Evolutionary conservation across 2,113 vertebrate genomes (phyloP).

Genomic region (Falcunculus frontatus): DNA sequence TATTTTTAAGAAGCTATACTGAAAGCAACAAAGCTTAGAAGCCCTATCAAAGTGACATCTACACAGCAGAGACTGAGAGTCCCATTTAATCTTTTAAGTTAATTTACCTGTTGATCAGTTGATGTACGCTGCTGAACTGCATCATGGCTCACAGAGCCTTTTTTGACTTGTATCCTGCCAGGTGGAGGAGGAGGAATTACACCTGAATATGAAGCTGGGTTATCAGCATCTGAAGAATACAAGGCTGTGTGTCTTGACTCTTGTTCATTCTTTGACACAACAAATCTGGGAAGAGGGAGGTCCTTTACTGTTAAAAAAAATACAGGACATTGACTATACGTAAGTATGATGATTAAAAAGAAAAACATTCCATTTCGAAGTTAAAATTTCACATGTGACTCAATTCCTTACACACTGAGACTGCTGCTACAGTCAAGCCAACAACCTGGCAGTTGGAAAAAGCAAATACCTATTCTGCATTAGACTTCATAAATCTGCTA

Average conservation of each 20-base stretch:
- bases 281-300: constrained; percentile 90
- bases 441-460: not conserved
- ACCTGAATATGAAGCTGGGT: constrained; percentile 86
- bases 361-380: not conserved
- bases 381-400: not conserved
- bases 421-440: not conserved
- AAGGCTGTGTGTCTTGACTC: constrained; percentile 84
- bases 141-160: constrained; percentile 88
- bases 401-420: not conserved
- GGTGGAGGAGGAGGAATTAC: constrained; percentile 95
- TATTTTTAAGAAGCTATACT: not conserved
- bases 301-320: constrained; percentile 85
- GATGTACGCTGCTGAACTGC: constrained; percentile 81
- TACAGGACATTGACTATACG: not conserved
- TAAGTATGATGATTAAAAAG: not conserved
- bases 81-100: not conserved
- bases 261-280: constrained; percentile 91
- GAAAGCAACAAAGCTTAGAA: not conserved
- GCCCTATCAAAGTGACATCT: not conserved
- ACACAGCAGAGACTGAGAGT: not conserved
- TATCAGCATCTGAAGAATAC: constrained; percentile 89
- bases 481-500: not conserved
- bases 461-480: not conserved
- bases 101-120: constrained; percentile 85
- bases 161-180: constrained; percentile 88